Conservation (phyloP, 2,113 vertebrate species). For the Clarias magur region DNA sequence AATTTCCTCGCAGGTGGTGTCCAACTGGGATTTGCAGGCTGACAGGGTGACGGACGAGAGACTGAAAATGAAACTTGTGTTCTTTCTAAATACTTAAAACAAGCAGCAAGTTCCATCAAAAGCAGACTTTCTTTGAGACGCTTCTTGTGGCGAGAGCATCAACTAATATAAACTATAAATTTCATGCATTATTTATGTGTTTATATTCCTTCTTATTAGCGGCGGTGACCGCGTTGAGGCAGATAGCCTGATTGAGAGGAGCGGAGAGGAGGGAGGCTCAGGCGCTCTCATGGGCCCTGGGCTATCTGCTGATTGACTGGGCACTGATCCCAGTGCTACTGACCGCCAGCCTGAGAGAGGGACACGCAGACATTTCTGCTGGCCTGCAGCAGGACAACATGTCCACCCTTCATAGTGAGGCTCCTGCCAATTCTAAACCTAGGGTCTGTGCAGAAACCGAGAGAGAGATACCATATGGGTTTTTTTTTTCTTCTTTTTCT, state of each 20-base stretch:
- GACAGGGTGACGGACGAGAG: constrained; percentile 7
- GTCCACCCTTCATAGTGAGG: constrained; percentile 30
- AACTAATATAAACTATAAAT: constrained; percentile 56
- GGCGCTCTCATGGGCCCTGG: constrained; percentile 42
- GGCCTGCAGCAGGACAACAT: constrained; percentile 47
- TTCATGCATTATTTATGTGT: constrained; percentile 62
- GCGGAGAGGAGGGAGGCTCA: constrained; percentile 28
- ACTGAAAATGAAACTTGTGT: constrained; percentile 35
- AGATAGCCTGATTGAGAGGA: constrained; percentile 51
- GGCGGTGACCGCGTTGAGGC: constrained; percentile 42
- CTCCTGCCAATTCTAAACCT: constrained; percentile 26
- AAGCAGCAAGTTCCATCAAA: constrained; percentile 59
- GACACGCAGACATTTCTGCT: constrained; percentile 31
- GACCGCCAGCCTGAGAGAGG: constrained; percentile 46
- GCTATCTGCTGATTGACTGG: constrained; percentile 62
- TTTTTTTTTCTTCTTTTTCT: no score
- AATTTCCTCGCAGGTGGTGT: constrained; percentile 42
- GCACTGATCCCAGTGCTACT: constrained; percentile 51
- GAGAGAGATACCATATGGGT: constrained; percentile 19
- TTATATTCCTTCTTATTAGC: constrained; percentile 63
- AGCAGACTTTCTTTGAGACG: constrained; percentile 47
- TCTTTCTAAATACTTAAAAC: constrained; percentile 59
- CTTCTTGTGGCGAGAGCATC: constrained; percentile 50
- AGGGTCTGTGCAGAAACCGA: background rate
- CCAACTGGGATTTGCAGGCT: constrained; percentile 46